A percentile compares a stretch with the other conserved stretches of the same genome.
These are phyloP conservation scores for Melanostoma mellinum DNA, from an alignment of 2,888 invertebrate genomes.

Conservation along the genomic window DNA sequence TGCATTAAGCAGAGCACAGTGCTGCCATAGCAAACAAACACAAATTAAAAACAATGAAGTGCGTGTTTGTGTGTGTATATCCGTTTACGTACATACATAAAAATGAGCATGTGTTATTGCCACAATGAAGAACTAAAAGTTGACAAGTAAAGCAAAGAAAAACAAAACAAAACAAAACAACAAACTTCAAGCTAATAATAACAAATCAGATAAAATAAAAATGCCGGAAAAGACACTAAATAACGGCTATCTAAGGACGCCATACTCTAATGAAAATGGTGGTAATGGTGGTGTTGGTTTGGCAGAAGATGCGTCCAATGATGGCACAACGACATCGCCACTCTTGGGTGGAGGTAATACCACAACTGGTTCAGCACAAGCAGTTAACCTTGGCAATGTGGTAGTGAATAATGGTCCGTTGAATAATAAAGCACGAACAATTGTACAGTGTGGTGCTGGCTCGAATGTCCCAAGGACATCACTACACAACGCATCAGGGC, in stretches of 20 bases:
- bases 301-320: slow-evolving; percentile 75
- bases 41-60: slow-evolving; percentile 12
- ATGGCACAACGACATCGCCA: slow-evolving; percentile 67
- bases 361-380: slow-evolving; percentile 63
- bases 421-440: slow-evolving; percentile 79
- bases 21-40: not conserved
- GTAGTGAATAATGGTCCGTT: slow-evolving; percentile 64
- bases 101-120: slow-evolving; percentile 25
- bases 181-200: slow-evolving; percentile 30
- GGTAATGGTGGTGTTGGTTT: slow-evolving; percentile 42
- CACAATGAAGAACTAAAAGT: slow-evolving; percentile 59
- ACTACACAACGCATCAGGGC: slow-evolving; percentile 69
- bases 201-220: slow-evolving; percentile 66
- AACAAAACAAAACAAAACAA: slow-evolving; percentile 20
- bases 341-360: slow-evolving; percentile 66
- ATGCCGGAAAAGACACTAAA: slow-evolving; percentile 78
- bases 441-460: slow-evolving; percentile 78
- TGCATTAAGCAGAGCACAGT: slow-evolving; percentile 41
- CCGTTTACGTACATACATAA: not conserved
- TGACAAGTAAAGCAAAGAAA: slow-evolving; percentile 43
- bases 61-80: slow-evolving; percentile 23
- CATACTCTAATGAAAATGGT: slow-evolving; percentile 74
- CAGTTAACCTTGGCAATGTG: slow-evolving; percentile 53
- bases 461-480: slow-evolving; percentile 74
- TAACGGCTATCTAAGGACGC: slow-evolving; percentile 80